Evolutionary conservation across 2,888 invertebrate species (phyloP).

Genomic region (Unio pictorum): DNA sequence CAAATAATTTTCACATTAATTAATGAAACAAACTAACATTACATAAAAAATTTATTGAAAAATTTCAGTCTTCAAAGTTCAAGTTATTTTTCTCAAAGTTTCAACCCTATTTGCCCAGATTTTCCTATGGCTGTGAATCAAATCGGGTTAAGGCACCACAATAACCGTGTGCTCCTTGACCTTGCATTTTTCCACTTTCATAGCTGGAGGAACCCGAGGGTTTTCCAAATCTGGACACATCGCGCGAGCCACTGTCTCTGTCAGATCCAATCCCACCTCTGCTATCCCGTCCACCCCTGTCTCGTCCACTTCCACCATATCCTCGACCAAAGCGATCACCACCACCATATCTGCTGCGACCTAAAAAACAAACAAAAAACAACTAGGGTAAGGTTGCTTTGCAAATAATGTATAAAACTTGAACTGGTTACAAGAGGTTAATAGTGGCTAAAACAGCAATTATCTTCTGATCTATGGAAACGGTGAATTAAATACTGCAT

Average conservation of each 20-base stretch:
- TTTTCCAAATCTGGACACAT: conserved; percentile 17
- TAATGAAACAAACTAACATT: no score
- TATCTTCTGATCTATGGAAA: no score
- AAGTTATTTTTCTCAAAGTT: no score
- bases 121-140: not conserved
- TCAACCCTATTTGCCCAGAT: not conserved
- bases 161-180: conserved; percentile 6
- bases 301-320: conserved; percentile 21
- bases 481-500: no score
- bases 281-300: conserved; percentile 27
- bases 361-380: not conserved
- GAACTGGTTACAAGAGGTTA: conserved; percentile 8
- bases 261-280: conserved; percentile 26
- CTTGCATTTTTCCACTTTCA: conserved; percentile 13
- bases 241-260: conserved; percentile 12
- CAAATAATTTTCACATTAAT: no score
- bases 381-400: not conserved
- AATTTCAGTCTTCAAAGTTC: no score
- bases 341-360: conserved; percentile 18
- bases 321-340: conserved; percentile 23
- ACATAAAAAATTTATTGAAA: no score
- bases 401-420: conserved; percentile 17
- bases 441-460: no score
- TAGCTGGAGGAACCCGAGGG: conserved; percentile 15
- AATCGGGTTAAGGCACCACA: not conserved